Conservation (phyloP, 2,797 vertebrate species). For the Gambelia wislizenii region DNA sequence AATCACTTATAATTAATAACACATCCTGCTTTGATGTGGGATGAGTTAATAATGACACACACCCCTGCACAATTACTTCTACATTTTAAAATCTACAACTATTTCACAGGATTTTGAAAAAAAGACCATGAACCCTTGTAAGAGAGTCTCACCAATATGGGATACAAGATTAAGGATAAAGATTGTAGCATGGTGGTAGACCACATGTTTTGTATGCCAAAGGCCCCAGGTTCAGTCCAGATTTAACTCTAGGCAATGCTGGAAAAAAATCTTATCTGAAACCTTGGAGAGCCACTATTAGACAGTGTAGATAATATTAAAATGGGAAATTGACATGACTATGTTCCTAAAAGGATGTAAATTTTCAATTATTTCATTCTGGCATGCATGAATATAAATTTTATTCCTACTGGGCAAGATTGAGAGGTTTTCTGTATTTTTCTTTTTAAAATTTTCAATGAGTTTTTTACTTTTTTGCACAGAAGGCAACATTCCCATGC, state of each 20-base stretch:
- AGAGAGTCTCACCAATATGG: too few relatives aligned
- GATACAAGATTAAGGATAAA: not conserved
- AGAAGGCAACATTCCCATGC: too few relatives aligned
- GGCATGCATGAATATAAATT: too few relatives aligned
- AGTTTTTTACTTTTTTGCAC: too few relatives aligned
- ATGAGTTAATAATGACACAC: too few relatives aligned
- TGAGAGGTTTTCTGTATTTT: too few relatives aligned
- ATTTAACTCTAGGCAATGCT: not conserved
- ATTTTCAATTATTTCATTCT: too few relatives aligned
- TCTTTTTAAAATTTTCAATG: too few relatives aligned
- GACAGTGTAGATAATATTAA: not conserved
- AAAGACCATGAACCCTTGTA: not conserved
- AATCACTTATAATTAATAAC: too few relatives aligned
- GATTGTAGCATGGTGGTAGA: not conserved
- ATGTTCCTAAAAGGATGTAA: too few relatives aligned
- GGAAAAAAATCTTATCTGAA: not conserved
- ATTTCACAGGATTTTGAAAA: not conserved
- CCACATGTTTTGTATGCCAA: not conserved
- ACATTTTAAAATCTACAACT: not conserved
- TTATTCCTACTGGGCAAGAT: too few relatives aligned
- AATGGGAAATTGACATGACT: not conserved
- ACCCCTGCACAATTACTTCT: not conserved
- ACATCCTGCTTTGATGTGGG: too few relatives aligned
- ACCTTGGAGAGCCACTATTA: not conserved
- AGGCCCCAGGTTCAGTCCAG: not conserved